Evolutionary conservation across 2,113 vertebrate genomes (phyloP).

Genomic region (Bubalus kerabau): DNA sequence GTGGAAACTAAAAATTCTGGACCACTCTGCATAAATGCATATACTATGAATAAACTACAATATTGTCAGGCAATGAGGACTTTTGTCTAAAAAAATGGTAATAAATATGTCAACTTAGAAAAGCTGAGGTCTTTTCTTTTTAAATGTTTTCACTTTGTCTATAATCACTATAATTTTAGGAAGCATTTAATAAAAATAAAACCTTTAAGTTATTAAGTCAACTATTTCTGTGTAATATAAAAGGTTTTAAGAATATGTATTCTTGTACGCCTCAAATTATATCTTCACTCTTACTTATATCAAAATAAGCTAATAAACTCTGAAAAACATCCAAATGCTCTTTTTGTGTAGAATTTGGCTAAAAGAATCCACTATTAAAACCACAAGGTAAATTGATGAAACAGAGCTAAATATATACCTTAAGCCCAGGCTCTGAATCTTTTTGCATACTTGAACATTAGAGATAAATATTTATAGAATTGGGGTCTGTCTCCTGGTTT

Average conservation of each 20-base stretch:
- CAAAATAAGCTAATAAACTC: slow-evolving; percentile 49
- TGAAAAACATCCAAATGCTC: slow-evolving; percentile 38
- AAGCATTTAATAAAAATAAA: slow-evolving; percentile 50
- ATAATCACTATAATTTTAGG: slow-evolving; percentile 33
- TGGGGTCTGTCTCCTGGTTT: neutral
- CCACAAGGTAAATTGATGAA: neutral
- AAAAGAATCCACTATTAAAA: slow-evolving; percentile 16
- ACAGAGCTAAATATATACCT: neutral
- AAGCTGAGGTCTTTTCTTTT: neutral
- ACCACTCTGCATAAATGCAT: neutral
- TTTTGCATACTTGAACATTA: slow-evolving; percentile 41
- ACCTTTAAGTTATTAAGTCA: slow-evolving; percentile 22
- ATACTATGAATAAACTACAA: neutral
- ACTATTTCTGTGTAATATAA: slow-evolving; percentile 40
- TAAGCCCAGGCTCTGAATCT: neutral
- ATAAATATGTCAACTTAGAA: neutral
- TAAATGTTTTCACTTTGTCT: slow-evolving; percentile 17
- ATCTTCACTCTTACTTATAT: slow-evolving; percentile 21
- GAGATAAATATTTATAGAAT: neutral
- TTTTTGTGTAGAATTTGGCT: slow-evolving; percentile 21
- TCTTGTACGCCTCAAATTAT: slow-evolving; percentile 17
- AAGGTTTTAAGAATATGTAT: slow-evolving; percentile 17
- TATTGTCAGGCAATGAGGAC: neutral
- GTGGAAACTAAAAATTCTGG: slow-evolving; percentile 1
- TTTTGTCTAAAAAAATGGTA: neutral